Evolutionary conservation across 2,888 invertebrate species (phyloP).

Genomic region (Chelonus formosanus): DNA sequence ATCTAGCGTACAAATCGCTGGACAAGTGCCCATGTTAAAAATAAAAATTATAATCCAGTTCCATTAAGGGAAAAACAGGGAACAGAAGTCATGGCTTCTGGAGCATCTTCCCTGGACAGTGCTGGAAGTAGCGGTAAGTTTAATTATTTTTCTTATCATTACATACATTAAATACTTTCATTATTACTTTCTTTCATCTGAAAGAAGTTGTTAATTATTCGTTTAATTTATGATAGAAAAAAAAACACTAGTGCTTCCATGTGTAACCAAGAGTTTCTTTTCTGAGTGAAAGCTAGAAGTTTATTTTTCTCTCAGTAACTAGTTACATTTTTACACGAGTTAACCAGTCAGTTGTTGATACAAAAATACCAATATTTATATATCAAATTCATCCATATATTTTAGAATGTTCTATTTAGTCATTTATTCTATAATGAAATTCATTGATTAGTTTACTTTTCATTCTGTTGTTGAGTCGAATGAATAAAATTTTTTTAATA

Average conservation of each 20-base stretch:
- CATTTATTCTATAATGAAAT: no score
- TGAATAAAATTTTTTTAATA: constrained; percentile 1
- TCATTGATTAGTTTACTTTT: no score
- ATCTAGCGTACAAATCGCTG: constrained; percentile 51
- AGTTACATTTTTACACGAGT: constrained; percentile 27
- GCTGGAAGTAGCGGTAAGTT: constrained; percentile 78
- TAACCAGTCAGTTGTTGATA: no score
- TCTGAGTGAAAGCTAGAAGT: constrained; percentile 59
- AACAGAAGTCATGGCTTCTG: constrained; percentile 73
- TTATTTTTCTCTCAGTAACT: constrained; percentile 48
- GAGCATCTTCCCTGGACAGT: constrained; percentile 80
- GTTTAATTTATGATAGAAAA: constrained; percentile 37
- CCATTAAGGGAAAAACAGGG: not conserved
- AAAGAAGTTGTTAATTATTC: constrained; percentile 32
- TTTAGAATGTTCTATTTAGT: no score
- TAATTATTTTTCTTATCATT: constrained; percentile 19
- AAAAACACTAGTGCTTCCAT: constrained; percentile 54
- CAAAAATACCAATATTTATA: no score
- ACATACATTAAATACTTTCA: constrained; percentile 4
- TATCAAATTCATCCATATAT: no score
- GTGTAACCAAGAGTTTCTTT: constrained; percentile 61
- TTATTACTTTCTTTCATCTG: constrained; percentile 4
- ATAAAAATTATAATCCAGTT: constrained; percentile 6
- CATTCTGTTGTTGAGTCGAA: no score
- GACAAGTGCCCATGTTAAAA: constrained; percentile 47